phyloP scores from a whole-genome alignment of 2,888 invertebrate genomes.

The Diaphora mendica region DNA sequence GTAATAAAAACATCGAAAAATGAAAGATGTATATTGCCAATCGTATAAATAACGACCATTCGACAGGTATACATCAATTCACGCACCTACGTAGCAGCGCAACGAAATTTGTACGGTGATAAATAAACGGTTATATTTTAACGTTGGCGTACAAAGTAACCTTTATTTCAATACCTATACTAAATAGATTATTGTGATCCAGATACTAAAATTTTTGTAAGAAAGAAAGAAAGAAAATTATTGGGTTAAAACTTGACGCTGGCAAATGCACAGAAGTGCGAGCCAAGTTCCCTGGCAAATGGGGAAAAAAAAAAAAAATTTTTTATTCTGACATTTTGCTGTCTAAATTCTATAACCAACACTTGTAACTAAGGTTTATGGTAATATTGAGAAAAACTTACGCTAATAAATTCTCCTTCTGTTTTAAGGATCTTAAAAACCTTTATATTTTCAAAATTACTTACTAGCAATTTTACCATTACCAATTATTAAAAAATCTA shows the following conservation, averaged over 20 bases:
- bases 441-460: no score
- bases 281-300: no score
- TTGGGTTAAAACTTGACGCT: no score
- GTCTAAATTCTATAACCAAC: no score
- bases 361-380: no score
- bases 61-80: slow-evolving; percentile 15
- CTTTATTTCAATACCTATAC: background rate
- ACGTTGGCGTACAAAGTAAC: background rate
- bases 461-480: no score
- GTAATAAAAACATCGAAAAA: slow-evolving; percentile 12
- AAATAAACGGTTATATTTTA: slow-evolving; percentile 1
- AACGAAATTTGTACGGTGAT: slow-evolving; percentile 3
- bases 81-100: background rate
- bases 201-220: background rate
- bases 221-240: no score
- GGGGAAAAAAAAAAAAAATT: no score
- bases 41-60: slow-evolving; percentile 35
- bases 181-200: background rate
- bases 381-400: background rate
- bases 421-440: no score
- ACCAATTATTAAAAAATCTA: no score
- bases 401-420: background rate
- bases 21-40: slow-evolving; percentile 36
- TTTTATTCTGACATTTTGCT: no score
- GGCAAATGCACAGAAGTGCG: no score